Percentiles rank a stretch among this genome's conserved stretches.
These are phyloP conservation scores for Isurus oxyrinchus DNA, from an alignment of 2,113 vertebrate species.

Conservation along the genomic window DNA sequence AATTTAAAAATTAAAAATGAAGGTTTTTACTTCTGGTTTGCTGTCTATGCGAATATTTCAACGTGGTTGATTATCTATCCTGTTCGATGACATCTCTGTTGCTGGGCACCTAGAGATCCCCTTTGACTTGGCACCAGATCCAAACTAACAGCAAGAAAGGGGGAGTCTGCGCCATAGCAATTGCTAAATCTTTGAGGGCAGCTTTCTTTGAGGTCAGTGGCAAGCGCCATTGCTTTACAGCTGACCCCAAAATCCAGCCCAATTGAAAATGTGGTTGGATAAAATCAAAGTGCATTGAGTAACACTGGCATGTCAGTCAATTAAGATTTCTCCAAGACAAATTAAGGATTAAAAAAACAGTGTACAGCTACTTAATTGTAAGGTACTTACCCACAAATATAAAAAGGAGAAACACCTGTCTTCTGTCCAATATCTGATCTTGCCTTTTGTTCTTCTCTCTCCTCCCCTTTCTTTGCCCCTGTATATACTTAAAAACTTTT, in stretches of 20 bases:
- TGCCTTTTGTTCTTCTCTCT: not conserved
- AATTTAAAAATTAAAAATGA: not conserved
- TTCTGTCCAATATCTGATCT: not conserved
- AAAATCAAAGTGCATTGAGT: not conserved
- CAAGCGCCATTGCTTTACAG: not conserved
- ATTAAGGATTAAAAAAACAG: not conserved
- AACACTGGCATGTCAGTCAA: not conserved
- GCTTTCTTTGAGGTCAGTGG: not conserved
- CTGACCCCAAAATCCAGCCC: not conserved
- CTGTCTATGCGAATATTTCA: too few relatives aligned
- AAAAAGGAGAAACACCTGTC: not conserved
- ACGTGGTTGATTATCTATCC: not conserved
- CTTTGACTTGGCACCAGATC: not conserved
- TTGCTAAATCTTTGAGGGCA: not conserved
- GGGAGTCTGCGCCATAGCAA: not conserved
- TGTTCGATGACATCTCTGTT: not conserved
- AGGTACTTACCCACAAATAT: not conserved
- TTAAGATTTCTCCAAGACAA: not conserved
- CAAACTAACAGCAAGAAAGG: not conserved
- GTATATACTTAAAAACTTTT: not conserved
- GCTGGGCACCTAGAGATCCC: not conserved
- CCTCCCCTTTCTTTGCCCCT: not conserved
- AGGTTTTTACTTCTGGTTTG: not conserved
- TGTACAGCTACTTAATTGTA: not conserved
- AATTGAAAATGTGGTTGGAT: not conserved